These are phyloP conservation scores for Typhlomys cinereus DNA, from an alignment of 2,113 vertebrate species.

Conservation along the genomic window DNA sequence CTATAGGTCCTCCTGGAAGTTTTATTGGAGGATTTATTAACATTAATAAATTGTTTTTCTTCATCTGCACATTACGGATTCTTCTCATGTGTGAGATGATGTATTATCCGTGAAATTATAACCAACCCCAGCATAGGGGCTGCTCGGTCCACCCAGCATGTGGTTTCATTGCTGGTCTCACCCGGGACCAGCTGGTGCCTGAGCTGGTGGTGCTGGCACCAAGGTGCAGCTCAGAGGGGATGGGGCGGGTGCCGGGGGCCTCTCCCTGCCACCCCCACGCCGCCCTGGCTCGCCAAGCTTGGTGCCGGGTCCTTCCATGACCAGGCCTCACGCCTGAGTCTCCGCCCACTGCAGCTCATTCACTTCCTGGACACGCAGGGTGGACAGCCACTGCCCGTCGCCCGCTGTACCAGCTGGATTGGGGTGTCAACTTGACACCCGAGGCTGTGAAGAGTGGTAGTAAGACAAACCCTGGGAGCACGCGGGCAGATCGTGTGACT, in stretches of 20 bases:
- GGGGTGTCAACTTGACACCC: too few relatives aligned
- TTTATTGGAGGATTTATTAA: constrained; percentile 89
- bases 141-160: not conserved
- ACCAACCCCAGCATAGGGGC: constrained; percentile 48
- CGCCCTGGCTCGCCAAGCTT: too few relatives aligned
- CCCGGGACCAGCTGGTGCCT: accelerated
- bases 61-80: constrained; percentile 86
- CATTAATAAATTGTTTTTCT: constrained; percentile 92
- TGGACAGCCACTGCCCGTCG: not conserved
- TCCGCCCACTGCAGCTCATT: not conserved
- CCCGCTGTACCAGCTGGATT: not conserved
- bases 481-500: too few relatives aligned
- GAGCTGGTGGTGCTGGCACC: accelerated
- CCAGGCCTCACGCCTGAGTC: too few relatives aligned
- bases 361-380: accelerated
- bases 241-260: accelerated
- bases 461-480: too few relatives aligned
- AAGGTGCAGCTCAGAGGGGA: accelerated
- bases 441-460: too few relatives aligned
- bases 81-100: constrained; percentile 85
- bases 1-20: constrained; percentile 87
- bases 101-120: constrained; percentile 81
- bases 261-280: too few relatives aligned
- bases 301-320: too few relatives aligned
- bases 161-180: not conserved